Evolutionary conservation across 1,140 invertebrate species (phyloP), one percentile per base, ranked within the genome.

Genomic region (Papilio machaon): DNA sequence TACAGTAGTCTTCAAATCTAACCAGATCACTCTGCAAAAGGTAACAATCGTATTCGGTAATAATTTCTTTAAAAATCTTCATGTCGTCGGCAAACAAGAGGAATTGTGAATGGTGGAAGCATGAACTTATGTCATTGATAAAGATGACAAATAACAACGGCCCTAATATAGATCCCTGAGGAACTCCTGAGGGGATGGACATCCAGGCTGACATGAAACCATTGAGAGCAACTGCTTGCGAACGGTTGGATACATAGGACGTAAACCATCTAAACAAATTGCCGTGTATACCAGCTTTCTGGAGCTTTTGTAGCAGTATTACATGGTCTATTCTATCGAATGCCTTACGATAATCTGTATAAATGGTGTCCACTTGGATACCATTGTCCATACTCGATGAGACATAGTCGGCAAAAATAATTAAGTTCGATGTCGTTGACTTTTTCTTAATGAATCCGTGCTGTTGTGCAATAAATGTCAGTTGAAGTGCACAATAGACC

Each of bases 81-180:
- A 82, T 85, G 13, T 84, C 84, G 43, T 86, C 85, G 38, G 85
- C 85, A 30, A 85, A 85, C 7, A 86, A 52, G n/a, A 86, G 79
- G 38, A 83, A 74, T 10, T 84, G 43, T 10, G 83, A 80, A 73
- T 84, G 19, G 9, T 46, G n/a, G 79, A 85, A 82, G 15, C 47
- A 76, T 23, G 73, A n/a, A 9, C n/a, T 54, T 13, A 85, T 80
- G 35, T 82, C 83, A 64, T 78, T 81, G 8, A 82, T 80, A 67
- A 82, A 82, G 30, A 86, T 67, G 74, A 81, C 82, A 75, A 84
- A 85, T n/a, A 85, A 70, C 35, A 87, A 64, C n/a, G 82, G 58
- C 7, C 81, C 82, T n/a, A 85, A 76, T 17, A 82, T 30, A 2
- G 84, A 83, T 19, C 84, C 84, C 54, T 83, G 84, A 2, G 84